Conservation (phyloP, 1,140 invertebrate species). For the Stenopsyche tienmushanensis region DNA sequence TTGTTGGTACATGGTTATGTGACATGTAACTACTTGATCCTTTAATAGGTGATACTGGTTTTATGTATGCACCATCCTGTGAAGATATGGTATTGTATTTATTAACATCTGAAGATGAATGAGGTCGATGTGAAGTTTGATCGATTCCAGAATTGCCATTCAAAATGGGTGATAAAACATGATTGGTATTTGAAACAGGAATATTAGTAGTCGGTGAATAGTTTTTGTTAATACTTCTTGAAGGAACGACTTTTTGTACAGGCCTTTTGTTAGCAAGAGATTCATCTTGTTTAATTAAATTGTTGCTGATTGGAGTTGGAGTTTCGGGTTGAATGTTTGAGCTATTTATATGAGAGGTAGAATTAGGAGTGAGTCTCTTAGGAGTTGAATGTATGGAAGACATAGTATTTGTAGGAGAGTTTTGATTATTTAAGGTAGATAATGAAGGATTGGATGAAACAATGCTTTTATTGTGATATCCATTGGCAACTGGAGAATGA, state of each 20-base stretch:
- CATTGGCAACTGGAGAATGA: conserved; percentile 53
- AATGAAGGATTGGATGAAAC: conserved; percentile 47
- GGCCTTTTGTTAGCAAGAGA: conserved; percentile 49
- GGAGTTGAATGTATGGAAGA: conserved; percentile 48
- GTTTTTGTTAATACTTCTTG: conserved; percentile 55
- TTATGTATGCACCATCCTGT: conserved; percentile 63
- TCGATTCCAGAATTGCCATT: conserved; percentile 33
- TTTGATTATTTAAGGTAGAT: background rate
- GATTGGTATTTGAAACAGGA: conserved; percentile 39
- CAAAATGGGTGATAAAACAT: conserved; percentile 22
- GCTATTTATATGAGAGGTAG: conserved; percentile 30
- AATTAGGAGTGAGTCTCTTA: conserved; percentile 38
- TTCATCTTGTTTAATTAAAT: conserved; percentile 8
- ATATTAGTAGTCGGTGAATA: conserved; percentile 46
- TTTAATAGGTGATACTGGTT: conserved; percentile 72
- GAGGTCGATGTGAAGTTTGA: conserved; percentile 15
- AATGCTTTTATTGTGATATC: conserved; percentile 44
- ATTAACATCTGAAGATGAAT: background rate
- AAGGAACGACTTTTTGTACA: conserved; percentile 63
- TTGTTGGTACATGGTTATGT: conserved; percentile 54
- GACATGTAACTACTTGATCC: conserved; percentile 55
- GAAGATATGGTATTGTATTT: conserved; percentile 36
- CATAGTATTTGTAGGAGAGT: conserved; percentile 16
- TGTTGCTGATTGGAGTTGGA: background rate
- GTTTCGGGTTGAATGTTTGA: conserved; percentile 38